Evolutionary conservation across 2,888 invertebrate species (phyloP), one percentile per base, ranked within the genome.

Genomic region (Agriopis marginaria): DNA sequence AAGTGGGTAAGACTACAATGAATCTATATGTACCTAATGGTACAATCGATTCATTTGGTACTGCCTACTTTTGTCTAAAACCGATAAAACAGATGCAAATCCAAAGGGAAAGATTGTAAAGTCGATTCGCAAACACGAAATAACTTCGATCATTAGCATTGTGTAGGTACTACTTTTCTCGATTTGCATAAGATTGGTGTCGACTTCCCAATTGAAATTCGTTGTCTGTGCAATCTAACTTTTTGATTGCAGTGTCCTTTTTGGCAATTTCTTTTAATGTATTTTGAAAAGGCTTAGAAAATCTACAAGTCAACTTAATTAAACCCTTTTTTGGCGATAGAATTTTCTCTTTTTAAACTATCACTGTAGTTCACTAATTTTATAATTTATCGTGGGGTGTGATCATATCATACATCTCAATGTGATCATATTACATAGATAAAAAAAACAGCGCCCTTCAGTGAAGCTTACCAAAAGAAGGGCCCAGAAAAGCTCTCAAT

Each of bases 91-190:
- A 55, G 40, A 59, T 45, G 47, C 61, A 53, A 55, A 55, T 65
- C 54, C 14, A 49, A 59, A 63, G 53, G 51, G 54, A 63, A 73
- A 63, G 72, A 70, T 65, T 67, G 42, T 51, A 61, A 68, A 66
- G 64, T 60, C 66, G 17, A 62, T 64, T 63, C 45, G 32, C 40
- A 64, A 69, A 62, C 66, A 63, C 64, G 63, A 69, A 72, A 73
- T 73, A 68, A 73, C 75, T 72, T 69, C 47, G 55, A 70, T 72
- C 71, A 75, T 77, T 76, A 76, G 72, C 73, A 70, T 73, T 75
- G 71, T 68, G 53, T 67, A 73, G 68, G 68, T 67, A 68, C 60
- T 66, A 68, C 62, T 66, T 71, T 71, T 62, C 63, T 40, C 14
- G 42, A 76, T 77, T 75, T 71, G 64, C 76, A 75, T 75, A 73